These are phyloP conservation scores for Eutrigla gurnardus DNA, from an alignment of 2,797 vertebrate genomes.

Conservation along the genomic window DNA sequence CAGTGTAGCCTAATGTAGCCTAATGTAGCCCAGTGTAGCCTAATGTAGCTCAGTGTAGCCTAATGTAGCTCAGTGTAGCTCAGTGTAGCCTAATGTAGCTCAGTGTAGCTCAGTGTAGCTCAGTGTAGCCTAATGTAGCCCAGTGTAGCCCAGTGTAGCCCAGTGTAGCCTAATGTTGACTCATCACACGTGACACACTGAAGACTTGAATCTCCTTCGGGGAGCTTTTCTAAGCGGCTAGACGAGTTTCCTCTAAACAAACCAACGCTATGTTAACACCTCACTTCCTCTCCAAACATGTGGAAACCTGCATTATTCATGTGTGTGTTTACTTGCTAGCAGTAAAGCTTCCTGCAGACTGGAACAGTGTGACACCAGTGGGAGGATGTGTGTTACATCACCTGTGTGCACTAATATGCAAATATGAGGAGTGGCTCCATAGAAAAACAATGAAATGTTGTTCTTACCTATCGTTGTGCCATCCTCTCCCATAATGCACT, in stretches of 20 bases:
- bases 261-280: not conserved
- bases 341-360: not conserved
- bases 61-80: too few species aligned
- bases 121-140: too few species aligned
- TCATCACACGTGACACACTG: too few species aligned
- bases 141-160: too few species aligned
- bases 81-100: too few species aligned
- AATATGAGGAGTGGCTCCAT: not conserved
- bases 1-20: too few species aligned
- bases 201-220: not conserved
- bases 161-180: too few species aligned
- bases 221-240: too few species aligned
- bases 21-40: too few species aligned
- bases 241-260: conserved; percentile 2
- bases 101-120: too few species aligned
- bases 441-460: too few species aligned
- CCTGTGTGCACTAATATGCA: not conserved
- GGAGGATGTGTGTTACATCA: not conserved
- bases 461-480: conserved; percentile 90
- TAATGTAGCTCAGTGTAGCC: too few species aligned
- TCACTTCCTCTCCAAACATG: not conserved
- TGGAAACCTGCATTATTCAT: conserved; percentile 1
- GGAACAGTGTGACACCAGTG: not conserved
- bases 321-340: not conserved
- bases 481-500: conserved; percentile 96